These are phyloP conservation scores for Tetragnatha versicolor DNA, from an alignment of 1,140 invertebrate species.

Conservation along the genomic window DNA sequence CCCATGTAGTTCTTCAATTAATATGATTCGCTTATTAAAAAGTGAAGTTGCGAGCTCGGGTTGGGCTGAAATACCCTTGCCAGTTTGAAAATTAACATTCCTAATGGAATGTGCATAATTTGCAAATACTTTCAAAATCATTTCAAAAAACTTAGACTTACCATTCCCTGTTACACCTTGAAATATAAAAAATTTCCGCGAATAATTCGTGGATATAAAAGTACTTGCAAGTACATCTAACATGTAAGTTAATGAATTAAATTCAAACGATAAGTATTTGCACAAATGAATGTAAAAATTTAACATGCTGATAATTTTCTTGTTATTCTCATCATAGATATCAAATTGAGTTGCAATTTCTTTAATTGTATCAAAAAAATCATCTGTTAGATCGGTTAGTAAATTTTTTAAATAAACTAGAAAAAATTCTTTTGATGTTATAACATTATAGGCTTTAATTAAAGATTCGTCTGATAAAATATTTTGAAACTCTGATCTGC, in stretches of 20 bases:
- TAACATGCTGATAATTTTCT: not conserved
- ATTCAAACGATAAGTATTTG: constrained; percentile 20
- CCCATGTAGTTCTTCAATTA: constrained; percentile 6
- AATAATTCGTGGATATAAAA: constrained; percentile 20
- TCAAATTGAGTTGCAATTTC: not conserved
- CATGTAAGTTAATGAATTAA: not conserved
- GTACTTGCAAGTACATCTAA: constrained; percentile 12
- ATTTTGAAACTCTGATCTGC: not conserved
- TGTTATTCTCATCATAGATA: not conserved
- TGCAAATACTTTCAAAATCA: constrained; percentile 1
- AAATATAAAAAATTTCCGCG: constrained; percentile 5
- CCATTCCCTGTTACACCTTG: constrained; percentile 24
- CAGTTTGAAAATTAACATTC: constrained; percentile 2
- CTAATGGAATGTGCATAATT: not conserved
- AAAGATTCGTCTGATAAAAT: not conserved
- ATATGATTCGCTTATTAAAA: constrained; percentile 1
- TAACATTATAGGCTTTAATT: not conserved
- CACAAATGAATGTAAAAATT: constrained; percentile 22
- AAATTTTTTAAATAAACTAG: constrained; percentile 11
- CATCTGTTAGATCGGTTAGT: not conserved
- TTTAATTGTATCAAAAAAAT: constrained; percentile 4
- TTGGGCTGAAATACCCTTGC: not conserved
- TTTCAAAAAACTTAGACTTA: constrained; percentile 31
- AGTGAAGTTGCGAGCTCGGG: constrained; percentile 4
- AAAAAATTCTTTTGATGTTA: constrained; percentile 2